These are phyloP conservation scores for Zootermopsis nevadensis DNA, from an alignment of 2,888 invertebrate species.

Conservation along the genomic window DNA sequence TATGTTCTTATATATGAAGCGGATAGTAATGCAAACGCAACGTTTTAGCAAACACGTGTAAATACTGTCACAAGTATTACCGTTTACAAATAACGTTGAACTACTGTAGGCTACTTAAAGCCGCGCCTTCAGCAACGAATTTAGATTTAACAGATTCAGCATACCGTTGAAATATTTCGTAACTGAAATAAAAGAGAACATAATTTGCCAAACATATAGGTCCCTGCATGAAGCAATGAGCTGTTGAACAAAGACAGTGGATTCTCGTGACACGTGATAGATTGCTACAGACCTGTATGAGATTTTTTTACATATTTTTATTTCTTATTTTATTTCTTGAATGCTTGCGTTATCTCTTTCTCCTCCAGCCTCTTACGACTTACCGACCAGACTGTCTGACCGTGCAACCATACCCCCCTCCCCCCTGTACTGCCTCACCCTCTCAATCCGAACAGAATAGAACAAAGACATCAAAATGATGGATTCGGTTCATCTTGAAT, in stretches of 20 bases:
- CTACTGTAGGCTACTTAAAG: neutral
- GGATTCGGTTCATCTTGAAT: constrained; percentile 66
- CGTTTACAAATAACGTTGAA: too few species aligned
- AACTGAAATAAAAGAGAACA: neutral
- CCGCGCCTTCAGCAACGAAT: neutral
- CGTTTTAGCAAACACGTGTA: too few species aligned
- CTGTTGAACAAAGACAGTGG: constrained; percentile 18
- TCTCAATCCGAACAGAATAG: constrained; percentile 51
- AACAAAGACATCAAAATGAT: constrained; percentile 68
- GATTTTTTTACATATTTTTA: constrained; percentile 25
- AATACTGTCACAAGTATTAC: too few species aligned
- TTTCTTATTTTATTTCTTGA: constrained; percentile 16
- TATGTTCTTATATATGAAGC: too few species aligned
- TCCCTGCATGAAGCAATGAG: neutral
- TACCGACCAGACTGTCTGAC: constrained; percentile 19
- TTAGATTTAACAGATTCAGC: neutral
- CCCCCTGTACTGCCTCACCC: neutral
- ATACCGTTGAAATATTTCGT: neutral
- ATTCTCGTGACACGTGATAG: constrained; percentile 25
- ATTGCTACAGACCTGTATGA: constrained; percentile 33
- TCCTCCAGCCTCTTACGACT: constrained; percentile 30
- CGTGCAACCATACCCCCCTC: neutral
- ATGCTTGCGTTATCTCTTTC: constrained; percentile 26
- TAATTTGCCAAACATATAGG: constrained; percentile 12
- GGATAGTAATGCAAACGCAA: too few species aligned